These are phyloP conservation scores for Melanotaenia maccullochi DNA, from an alignment of 2,797 vertebrate species.

Conservation along the genomic window DNA sequence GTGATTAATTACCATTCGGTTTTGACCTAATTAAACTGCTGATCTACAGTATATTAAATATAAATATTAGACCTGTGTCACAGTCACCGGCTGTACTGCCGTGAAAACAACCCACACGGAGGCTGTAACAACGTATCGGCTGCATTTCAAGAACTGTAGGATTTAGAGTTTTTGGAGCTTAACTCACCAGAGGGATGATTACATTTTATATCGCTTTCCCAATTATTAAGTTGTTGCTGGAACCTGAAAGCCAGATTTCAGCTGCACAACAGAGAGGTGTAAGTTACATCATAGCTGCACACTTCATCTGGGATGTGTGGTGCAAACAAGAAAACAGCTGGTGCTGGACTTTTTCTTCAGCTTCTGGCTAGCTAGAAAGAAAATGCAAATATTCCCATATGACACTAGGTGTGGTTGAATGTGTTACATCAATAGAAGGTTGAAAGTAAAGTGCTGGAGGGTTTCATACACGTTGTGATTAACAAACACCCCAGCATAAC, in stretches of 20 bases:
- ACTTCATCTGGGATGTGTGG: constrained; percentile 12
- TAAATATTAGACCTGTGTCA: too few relatives aligned
- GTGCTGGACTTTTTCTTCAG: not conserved
- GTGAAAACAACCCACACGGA: too few relatives aligned
- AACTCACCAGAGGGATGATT: not conserved
- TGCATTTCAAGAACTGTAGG: constrained; percentile 9
- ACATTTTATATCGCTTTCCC: not conserved
- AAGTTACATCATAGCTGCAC: constrained; percentile 9
- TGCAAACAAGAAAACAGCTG: constrained; percentile 22
- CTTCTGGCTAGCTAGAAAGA: constrained; percentile 11
- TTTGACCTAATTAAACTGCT: too few relatives aligned
- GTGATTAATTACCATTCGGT: too few relatives aligned
- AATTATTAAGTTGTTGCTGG: not conserved
- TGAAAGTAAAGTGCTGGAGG: too few relatives aligned
- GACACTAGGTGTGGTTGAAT: constrained; percentile 33
- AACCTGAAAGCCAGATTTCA: not conserved
- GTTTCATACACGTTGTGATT: too few relatives aligned
- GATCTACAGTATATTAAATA: too few relatives aligned
- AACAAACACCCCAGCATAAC: too few relatives aligned
- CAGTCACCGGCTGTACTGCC: too few relatives aligned
- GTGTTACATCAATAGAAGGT: constrained; percentile 24
- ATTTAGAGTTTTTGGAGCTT: constrained; percentile 1
- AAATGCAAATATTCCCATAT: constrained; percentile 35
- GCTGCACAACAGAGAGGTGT: constrained; percentile 2
- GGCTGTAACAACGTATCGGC: not conserved